Evolutionary conservation across 2,113 vertebrate species (phyloP).

Genomic region (Istiophorus platypterus): DNA sequence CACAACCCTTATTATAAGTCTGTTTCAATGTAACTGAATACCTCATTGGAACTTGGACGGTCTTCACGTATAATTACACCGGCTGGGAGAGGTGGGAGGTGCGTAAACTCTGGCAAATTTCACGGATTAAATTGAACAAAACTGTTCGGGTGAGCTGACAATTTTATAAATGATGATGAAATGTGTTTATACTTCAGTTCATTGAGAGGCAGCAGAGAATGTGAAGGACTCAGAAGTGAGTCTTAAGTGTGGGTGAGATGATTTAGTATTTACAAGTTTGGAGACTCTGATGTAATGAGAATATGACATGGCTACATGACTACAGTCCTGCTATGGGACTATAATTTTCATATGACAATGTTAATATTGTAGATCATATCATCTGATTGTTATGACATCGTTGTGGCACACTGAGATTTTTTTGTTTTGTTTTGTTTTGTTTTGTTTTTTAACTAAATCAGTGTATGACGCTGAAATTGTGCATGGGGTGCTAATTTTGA

Average conservation of each 20-base stretch:
- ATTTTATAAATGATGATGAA: conserved; percentile 74
- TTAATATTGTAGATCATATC: conserved; percentile 12
- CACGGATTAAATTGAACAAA: conserved; percentile 81
- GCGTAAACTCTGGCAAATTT: conserved; percentile 83
- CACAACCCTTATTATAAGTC: conserved; percentile 65
- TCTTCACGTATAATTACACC: conserved; percentile 78
- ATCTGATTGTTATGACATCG: conserved; percentile 10
- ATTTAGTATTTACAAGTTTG: conserved; percentile 49
- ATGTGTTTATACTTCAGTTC: conserved; percentile 74
- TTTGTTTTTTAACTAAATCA: neutral
- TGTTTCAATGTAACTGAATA: conserved; percentile 70
- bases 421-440: neutral
- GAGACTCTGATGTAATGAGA: conserved; percentile 52
- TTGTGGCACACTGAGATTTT: neutral
- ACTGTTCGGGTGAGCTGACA: conserved; percentile 71
- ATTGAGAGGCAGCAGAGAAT: conserved; percentile 47
- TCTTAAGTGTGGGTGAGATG: conserved; percentile 48
- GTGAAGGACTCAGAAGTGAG: conserved; percentile 38
- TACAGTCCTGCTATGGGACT: conserved; percentile 33
- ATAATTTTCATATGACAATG: conserved; percentile 44
- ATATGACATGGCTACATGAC: conserved; percentile 16
- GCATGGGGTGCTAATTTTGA: neutral
- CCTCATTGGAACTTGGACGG: conserved; percentile 60
- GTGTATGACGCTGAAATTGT: neutral
- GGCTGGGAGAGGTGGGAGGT: conserved; percentile 55